Base-by-base conservation (phyloP, 2,113 vertebrate genomes). In the Vulpes ferrilata region DNA sequence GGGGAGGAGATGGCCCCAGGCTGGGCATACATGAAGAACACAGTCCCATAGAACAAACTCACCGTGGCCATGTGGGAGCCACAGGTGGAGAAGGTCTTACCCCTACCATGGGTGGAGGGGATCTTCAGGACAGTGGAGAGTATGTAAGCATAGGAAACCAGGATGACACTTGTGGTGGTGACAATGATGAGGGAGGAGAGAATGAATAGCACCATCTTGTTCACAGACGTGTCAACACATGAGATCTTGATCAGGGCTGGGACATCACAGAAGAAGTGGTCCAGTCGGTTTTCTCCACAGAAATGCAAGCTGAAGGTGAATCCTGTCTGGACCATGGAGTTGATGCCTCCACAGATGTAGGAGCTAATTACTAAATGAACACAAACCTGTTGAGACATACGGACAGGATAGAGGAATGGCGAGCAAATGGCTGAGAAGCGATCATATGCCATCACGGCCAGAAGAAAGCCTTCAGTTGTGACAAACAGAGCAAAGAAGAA, bases 231-330 rank as follows among this genome's bases (percentile, higher is more conserved):
- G 78, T 98, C 38, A 1, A 94, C 94, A 1, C 98, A 98, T 6
- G 98, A 97, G 55, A 94, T 95, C 0, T 90, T 91, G 69, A 98
- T 98, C 89, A 98, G 93, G 43, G 98, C 97, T 19, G 97, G 97
- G 3, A 98, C 97, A 1, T 98, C 98, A 71, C 98, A 99, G 92
- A 98, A 99, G 64, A 98, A 98, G 38, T 98, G 98, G 13, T 98
- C 96, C 35, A 98, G 94, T 94, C 97, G 91, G 8, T 86, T 83
- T 88, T 27, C 74, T 17, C 90, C 93, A 92, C 98, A 98, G 4
- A 98, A 98, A 65, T 2, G 88, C 92, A 99, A 82, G 3, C 94
- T 98, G 93, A 98, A 98, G 0, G 98, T 98, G 57, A 98, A 97
- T 2, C 96, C 86, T 51, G 98, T 98, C 89, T 98, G 98, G 78